Percentiles rank a stretch among this genome's conserved stretches.
phyloP scores from a whole-genome alignment of 2,113 vertebrate genomes.

The Trichechus manatus region DNA sequence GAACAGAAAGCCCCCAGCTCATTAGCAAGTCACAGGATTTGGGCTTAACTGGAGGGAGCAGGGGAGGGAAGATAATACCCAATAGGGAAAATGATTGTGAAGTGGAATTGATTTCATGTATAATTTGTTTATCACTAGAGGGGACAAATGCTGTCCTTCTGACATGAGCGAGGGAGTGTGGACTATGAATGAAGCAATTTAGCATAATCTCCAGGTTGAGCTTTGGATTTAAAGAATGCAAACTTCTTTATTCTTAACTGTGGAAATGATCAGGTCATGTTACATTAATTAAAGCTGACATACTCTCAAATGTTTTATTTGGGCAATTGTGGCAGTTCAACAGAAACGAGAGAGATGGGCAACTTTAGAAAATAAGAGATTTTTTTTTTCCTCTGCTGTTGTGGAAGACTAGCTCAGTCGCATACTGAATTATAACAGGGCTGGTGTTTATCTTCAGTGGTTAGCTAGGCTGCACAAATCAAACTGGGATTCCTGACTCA shows the following conservation, averaged over 20 bases:
- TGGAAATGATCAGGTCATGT: constrained; percentile 89
- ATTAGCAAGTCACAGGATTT: constrained; percentile 93
- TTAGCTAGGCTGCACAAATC: constrained; percentile 73
- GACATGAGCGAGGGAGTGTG: constrained; percentile 89
- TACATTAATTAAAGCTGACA: constrained; percentile 91
- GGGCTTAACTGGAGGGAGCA: constrained; percentile 90
- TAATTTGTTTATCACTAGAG: constrained; percentile 95
- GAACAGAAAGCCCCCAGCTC: constrained; percentile 92
- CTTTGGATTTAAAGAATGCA: constrained; percentile 87
- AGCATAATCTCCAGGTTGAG: constrained; percentile 92
- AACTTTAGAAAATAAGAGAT: constrained; percentile 71
- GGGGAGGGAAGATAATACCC: constrained; percentile 91
- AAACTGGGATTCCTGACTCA: constrained; percentile 66
- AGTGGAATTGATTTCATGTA: constrained; percentile 95
- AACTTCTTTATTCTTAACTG: constrained; percentile 89
- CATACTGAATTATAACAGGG: constrained; percentile 79
- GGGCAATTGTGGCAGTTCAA: constrained; percentile 85
- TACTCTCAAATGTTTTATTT: constrained; percentile 89
- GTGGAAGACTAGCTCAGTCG: constrained; percentile 72
- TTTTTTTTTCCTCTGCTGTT: constrained; percentile 31
- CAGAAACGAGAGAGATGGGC: constrained; percentile 79
- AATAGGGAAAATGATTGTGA: constrained; percentile 93
- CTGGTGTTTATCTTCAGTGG: constrained; percentile 76
- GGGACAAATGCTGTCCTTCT: constrained; percentile 92
- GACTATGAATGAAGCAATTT: constrained; percentile 92